phyloP scores from a whole-genome alignment of 2,113 vertebrate species.

The Callipepla californica region DNA sequence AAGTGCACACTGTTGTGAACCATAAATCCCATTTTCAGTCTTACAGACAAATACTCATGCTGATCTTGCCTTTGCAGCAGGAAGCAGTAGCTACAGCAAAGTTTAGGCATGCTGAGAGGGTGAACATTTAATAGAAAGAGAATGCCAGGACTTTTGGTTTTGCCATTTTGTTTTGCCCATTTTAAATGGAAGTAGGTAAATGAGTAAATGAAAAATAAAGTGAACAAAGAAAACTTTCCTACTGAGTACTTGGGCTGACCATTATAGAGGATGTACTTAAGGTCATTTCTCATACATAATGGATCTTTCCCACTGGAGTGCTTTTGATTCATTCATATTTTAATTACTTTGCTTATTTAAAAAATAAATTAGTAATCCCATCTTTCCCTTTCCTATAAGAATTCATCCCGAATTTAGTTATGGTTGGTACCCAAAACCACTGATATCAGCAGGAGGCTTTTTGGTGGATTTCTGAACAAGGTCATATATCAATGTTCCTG shows the following conservation, averaged over 20 bases:
- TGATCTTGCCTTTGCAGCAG: slow-evolving; percentile 55
- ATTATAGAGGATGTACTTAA: background rate
- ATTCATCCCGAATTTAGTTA: background rate
- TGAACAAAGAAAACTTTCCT: background rate
- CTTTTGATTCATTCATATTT: slow-evolving; percentile 38
- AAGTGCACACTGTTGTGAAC: slow-evolving; percentile 15
- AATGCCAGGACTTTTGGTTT: slow-evolving; percentile 16
- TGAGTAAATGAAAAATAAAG: background rate
- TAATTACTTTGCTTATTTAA: background rate
- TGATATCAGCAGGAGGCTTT: background rate
- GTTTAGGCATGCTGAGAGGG: background rate
- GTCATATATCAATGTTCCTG: background rate
- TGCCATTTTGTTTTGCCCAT: background rate
- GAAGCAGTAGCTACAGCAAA: slow-evolving; percentile 47
- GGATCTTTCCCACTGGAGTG: background rate
- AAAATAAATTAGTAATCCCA: background rate
- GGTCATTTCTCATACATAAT: background rate
- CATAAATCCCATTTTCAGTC: slow-evolving; percentile 39
- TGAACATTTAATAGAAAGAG: slow-evolving; percentile 44
- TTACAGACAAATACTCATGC: background rate
- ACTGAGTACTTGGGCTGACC: background rate
- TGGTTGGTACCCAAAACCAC: background rate
- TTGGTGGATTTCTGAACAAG: background rate
- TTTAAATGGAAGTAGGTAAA: slow-evolving; percentile 14
- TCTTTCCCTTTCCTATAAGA: background rate